Evolutionary conservation across 1,140 invertebrate genomes (phyloP).

Genomic region (Augochlora pura): DNA sequence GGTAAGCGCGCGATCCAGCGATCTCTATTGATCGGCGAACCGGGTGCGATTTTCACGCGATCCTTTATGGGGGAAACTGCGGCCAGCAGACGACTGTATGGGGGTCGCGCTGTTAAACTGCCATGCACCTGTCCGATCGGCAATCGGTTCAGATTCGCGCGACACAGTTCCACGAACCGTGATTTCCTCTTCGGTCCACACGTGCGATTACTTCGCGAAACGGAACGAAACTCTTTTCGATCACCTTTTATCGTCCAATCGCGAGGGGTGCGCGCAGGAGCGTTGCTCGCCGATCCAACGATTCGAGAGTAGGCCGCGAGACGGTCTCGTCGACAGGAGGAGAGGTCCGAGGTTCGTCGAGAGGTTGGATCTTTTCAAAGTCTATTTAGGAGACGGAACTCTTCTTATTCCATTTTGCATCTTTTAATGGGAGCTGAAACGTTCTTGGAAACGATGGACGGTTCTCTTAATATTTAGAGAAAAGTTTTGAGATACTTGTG

Average conservation of each 20-base stretch:
- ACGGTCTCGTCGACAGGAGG: too few relatives aligned
- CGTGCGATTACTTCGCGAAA: not conserved
- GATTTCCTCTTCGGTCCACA: not conserved
- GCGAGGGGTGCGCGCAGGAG: not conserved
- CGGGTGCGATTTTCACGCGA: not conserved
- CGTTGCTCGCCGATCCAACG: not conserved
- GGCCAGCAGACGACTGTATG: not conserved
- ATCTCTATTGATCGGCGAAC: slow-evolving; percentile 16
- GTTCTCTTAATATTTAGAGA: too few relatives aligned
- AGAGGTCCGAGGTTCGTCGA: too few relatives aligned
- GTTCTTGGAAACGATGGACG: too few relatives aligned
- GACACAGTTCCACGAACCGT: slow-evolving; percentile 3
- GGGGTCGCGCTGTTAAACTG: slow-evolving; percentile 26
- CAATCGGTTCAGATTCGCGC: slow-evolving; percentile 16
- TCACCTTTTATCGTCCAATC: slow-evolving; percentile 10
- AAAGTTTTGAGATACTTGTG: too few relatives aligned
- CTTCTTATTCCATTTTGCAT: too few relatives aligned
- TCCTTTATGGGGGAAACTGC: not conserved
- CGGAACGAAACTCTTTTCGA: slow-evolving; percentile 5
- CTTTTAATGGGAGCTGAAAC: too few relatives aligned
- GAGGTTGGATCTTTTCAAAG: too few relatives aligned
- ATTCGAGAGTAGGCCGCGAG: too few relatives aligned
- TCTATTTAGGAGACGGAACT: too few relatives aligned
- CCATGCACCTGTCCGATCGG: slow-evolving; percentile 23
- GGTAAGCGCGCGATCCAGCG: slow-evolving; percentile 13